These are phyloP conservation scores for Acanthochromis polyacanthus DNA, from an alignment of 2,113 vertebrate genomes.

Conservation along the genomic window DNA sequence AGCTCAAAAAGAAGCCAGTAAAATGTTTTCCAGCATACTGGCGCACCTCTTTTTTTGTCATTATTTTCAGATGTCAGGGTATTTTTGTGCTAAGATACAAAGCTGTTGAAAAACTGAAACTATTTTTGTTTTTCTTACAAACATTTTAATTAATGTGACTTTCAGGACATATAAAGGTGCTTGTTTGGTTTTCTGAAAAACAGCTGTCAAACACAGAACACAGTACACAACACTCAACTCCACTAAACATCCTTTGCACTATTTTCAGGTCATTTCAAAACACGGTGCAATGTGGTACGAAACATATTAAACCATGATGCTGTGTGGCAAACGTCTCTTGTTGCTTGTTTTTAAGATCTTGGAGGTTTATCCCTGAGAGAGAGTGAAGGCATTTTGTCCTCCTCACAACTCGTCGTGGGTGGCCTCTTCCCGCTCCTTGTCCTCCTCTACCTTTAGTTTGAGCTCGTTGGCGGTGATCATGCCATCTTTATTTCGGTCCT, in stretches of 20 bases:
- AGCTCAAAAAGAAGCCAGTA: too few species aligned
- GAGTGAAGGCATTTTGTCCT: conserved; percentile 18
- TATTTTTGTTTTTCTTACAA: conserved; percentile 52
- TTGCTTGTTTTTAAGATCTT: conserved; percentile 26
- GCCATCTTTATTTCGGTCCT: conserved; percentile 94
- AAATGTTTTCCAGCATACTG: too few species aligned
- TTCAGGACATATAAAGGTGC: conserved; percentile 72
- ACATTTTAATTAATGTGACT: conserved; percentile 59
- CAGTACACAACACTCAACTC: conserved; percentile 32
- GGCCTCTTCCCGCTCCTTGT: conserved; percentile 83
- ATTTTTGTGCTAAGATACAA: too few species aligned
- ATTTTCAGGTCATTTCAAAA: conserved; percentile 32
- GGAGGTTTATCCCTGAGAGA: conserved; percentile 72
- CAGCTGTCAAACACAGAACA: conserved; percentile 48
- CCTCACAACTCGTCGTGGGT: conserved; percentile 92
- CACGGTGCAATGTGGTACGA: conserved; percentile 2
- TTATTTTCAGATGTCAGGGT: too few species aligned
- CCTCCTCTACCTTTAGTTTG: conserved; percentile 94
- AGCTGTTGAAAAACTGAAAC: not conserved
- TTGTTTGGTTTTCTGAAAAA: conserved; percentile 57
- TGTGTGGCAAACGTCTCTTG: conserved; percentile 35
- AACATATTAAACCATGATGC: conserved; percentile 51
- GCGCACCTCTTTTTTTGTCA: too few species aligned
- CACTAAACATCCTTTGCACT: conserved; percentile 33
- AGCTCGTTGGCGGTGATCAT: conserved; percentile 90